These are phyloP conservation scores for Sarcophaga carnaria DNA, from an alignment of 2,888 invertebrate species.

Conservation along the genomic window DNA sequence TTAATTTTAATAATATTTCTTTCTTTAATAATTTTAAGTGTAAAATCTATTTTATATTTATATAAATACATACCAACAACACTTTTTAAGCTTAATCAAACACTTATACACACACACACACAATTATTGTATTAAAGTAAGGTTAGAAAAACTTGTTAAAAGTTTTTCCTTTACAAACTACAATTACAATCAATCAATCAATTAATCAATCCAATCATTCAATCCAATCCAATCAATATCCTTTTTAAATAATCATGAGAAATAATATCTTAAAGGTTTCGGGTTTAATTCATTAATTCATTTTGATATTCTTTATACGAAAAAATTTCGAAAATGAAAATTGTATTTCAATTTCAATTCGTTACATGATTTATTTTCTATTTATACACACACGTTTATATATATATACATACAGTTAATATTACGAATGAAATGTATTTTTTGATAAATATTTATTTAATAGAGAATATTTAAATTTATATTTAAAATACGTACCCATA, in stretches of 20 bases:
- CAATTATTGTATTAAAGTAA: slow-evolving; percentile 9
- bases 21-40: slow-evolving; percentile 52
- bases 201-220: not conserved
- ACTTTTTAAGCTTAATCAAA: not conserved
- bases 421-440: slow-evolving; percentile 50
- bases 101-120: not conserved
- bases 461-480: slow-evolving; percentile 48
- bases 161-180: not conserved
- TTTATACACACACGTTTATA: not conserved
- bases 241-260: not conserved
- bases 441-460: slow-evolving; percentile 64
- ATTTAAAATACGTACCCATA: slow-evolving; percentile 29
- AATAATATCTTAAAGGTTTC: slow-evolving; percentile 47
- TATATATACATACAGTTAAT: not conserved
- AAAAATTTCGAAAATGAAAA: too few species aligned
- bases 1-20: not conserved
- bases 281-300: slow-evolving; percentile 43
- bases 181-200: too few species aligned
- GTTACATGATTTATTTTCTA: slow-evolving; percentile 4
- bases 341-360: too few species aligned
- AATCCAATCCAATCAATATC: not conserved
- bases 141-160: not conserved
- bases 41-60: slow-evolving; percentile 51
- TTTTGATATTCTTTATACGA: slow-evolving; percentile 36
- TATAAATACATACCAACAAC: slow-evolving; percentile 37